phyloP scores from a whole-genome alignment of 2,888 invertebrate genomes.

The Cepaea hortensis region DNA sequence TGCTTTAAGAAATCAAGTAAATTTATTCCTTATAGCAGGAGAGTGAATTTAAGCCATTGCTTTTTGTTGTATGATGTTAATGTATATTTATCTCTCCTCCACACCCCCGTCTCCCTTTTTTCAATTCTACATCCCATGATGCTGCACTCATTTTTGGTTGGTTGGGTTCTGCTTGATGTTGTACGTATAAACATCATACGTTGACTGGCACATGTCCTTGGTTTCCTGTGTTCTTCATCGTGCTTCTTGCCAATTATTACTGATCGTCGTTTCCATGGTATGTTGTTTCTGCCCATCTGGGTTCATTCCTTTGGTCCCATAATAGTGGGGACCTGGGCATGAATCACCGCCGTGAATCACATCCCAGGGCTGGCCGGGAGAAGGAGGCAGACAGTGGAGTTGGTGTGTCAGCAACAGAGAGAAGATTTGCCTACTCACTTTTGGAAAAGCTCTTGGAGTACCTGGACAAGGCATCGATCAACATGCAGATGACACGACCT shows the following conservation, averaged over 20 bases:
- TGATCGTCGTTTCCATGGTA: conserved; percentile 45
- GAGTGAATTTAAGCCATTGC: background rate
- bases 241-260: conserved; percentile 49
- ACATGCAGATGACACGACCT: conserved; percentile 89
- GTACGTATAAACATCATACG: conserved; percentile 26
- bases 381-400: conserved; percentile 71
- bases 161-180: conserved; percentile 46
- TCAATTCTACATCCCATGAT: conserved; percentile 45
- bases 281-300: conserved; percentile 10
- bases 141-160: conserved; percentile 34
- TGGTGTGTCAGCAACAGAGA: conserved; percentile 85
- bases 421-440: conserved; percentile 96
- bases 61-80: conserved; percentile 21
- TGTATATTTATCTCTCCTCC: conserved; percentile 37
- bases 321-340: conserved; percentile 56
- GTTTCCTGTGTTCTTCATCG: conserved; percentile 37
- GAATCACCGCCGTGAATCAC: conserved; percentile 58
- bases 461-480: conserved; percentile 95
- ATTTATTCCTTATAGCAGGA: no score
- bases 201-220: conserved; percentile 36
- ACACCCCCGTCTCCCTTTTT: conserved; percentile 21
- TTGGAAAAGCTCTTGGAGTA: conserved; percentile 97
- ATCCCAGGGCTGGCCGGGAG: conserved; percentile 69
- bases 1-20: no score
- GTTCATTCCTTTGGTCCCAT: conserved; percentile 22